A percentile compares a stretch with the other conserved stretches of the same genome.
Evolutionary conservation across 2,888 invertebrate genomes (phyloP).

Genomic region (Drosophila setosimentum): DNA sequence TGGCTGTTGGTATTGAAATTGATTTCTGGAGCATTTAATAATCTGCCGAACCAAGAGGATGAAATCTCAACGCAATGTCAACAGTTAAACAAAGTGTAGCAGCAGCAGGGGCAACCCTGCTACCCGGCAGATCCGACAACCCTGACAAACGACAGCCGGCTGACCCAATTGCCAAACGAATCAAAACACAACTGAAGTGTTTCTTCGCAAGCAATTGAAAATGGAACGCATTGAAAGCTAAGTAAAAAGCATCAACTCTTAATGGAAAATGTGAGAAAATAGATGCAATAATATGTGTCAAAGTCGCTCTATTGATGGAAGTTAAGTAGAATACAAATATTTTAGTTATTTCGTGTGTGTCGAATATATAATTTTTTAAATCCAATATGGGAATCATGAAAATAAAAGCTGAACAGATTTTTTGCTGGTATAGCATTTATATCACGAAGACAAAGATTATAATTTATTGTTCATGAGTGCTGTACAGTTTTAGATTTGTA

Average conservation of each 20-base stretch:
- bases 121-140: not conserved
- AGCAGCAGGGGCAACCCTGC: not conserved
- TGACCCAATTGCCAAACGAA: conserved; percentile 45
- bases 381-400: not conserved
- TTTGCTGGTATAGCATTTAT: not conserved
- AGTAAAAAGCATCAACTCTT: conserved; percentile 29
- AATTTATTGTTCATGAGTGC: too few species aligned
- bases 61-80: conserved; percentile 45
- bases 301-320: conserved; percentile 5
- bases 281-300: conserved; percentile 15
- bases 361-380: not conserved
- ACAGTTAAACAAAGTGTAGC: conserved; percentile 20
- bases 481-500: not conserved
- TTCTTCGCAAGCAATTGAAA: conserved; percentile 16
- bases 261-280: conserved; percentile 5
- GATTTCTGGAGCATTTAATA: conserved; percentile 50
- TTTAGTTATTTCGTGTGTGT: not conserved
- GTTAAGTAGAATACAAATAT: not conserved
- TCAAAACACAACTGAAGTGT: conserved; percentile 20
- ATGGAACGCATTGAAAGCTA: conserved; percentile 21
- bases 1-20: conserved; percentile 40
- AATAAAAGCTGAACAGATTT: not conserved
- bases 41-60: conserved; percentile 30
- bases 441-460: not conserved
- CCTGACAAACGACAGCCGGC: conserved; percentile 2